A percentile compares a stretch with the other conserved stretches of the same genome.
phyloP scores from a whole-genome alignment of 2,888 invertebrate genomes.

The Polydrusus tereticollis region DNA sequence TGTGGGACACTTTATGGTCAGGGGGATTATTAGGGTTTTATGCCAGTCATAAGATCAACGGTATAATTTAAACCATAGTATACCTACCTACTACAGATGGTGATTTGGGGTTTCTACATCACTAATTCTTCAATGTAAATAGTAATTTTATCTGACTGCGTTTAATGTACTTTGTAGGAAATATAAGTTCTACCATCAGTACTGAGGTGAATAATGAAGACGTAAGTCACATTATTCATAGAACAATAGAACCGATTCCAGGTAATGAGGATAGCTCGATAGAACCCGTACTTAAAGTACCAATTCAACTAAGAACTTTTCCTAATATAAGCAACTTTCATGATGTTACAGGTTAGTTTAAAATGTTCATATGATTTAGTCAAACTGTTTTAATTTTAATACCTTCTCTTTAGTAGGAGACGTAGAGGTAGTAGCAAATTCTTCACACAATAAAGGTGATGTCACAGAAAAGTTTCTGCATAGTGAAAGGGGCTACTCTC shows the following conservation, averaged over 20 bases:
- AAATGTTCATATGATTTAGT: background rate
- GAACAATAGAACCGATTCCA: slow-evolving; percentile 12
- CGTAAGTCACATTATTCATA: slow-evolving; percentile 1
- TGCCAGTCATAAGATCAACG: too few species aligned
- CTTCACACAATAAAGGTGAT: too few species aligned
- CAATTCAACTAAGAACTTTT: slow-evolving; percentile 1
- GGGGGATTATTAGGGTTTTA: too few species aligned
- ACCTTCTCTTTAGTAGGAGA: background rate
- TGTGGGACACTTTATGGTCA: too few species aligned
- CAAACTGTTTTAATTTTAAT: background rate
- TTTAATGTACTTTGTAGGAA: background rate
- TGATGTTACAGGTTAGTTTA: background rate
- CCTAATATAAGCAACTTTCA: background rate
- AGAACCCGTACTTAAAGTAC: slow-evolving; percentile 1
- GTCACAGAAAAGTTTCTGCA: background rate
- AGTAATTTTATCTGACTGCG: too few species aligned
- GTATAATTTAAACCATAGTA: too few species aligned
- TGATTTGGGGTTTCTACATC: too few species aligned
- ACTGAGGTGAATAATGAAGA: background rate
- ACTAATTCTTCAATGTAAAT: too few species aligned
- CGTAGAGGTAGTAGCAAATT: background rate
- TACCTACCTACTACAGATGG: too few species aligned
- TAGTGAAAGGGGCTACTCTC: background rate
- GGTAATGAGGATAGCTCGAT: background rate
- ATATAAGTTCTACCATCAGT: background rate